Conservation (phyloP, 2,888 invertebrate species). For the Caenorhabditis afra region DNA sequence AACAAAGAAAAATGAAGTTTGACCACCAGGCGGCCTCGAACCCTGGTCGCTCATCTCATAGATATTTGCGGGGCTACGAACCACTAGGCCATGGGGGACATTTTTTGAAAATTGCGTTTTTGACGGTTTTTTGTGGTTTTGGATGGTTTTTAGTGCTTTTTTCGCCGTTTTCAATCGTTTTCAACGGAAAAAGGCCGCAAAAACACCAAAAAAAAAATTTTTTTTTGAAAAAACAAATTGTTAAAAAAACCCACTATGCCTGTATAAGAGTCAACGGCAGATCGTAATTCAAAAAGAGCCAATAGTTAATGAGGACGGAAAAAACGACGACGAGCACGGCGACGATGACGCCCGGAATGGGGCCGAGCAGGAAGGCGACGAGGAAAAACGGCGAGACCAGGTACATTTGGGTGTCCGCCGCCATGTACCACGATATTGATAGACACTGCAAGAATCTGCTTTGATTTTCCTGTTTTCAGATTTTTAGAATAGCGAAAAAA, state of each 20-base stretch:
- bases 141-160: not conserved
- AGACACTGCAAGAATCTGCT: conserved; percentile 58
- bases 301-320: conserved; percentile 35
- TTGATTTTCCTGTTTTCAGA: too few relatives aligned
- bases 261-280: conserved; percentile 48
- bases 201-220: too few relatives aligned
- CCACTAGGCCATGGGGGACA: too few relatives aligned
- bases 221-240: too few relatives aligned
- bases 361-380: conserved; percentile 49
- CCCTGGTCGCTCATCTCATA: too few relatives aligned
- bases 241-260: conserved; percentile 50
- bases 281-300: conserved; percentile 32
- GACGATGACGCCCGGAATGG: conserved; percentile 32
- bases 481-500: too few relatives aligned
- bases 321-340: conserved; percentile 1
- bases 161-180: not conserved
- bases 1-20: not conserved
- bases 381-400: conserved; percentile 59
- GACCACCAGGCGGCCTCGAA: too few relatives aligned
- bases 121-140: not conserved
- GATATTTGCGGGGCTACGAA: too few relatives aligned
- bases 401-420: conserved; percentile 61
- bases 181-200: too few relatives aligned
- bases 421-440: conserved; percentile 61
- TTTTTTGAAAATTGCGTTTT: not conserved